Evolutionary conservation across 2,888 invertebrate genomes (phyloP), one percentile per base, ranked within the genome.

Genomic region (Nezara viridula): DNA sequence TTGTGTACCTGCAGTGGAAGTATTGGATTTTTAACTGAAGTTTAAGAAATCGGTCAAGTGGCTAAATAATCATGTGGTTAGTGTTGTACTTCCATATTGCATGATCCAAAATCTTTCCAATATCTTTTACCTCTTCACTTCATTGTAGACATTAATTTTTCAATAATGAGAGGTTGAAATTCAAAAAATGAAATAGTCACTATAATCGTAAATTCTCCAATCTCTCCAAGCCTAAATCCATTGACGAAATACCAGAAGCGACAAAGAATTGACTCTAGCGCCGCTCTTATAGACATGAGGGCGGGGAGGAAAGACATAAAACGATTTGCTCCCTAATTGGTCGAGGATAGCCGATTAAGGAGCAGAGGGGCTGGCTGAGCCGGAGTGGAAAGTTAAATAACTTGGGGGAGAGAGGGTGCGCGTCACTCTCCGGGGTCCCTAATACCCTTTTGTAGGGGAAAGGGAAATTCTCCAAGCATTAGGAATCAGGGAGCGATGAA

Each of bases 311-410:
- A n/a, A 81, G 44, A 44, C 40, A 81, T 81, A 81, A 81, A 81
- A 47, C 81, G 81, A 81, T 81, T 81, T 81, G 81, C 81, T 81
- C 81, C 81, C 81, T 81, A 81, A 81, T 81, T 81, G 81, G 44
- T 47, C 81, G 81, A 81, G 81, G 81, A 81, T 81, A 81, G 81
- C 81, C 81, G 81, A 81, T 81, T 81, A 81, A 44, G 81, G 44
- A 44, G 81, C 81, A 16, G 81, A 47, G 44, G 81, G 81, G 44
- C 4, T 24, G 44, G 81, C 44, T 44, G 81, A 44, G 81, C 81
- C 81, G 14, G 24, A 24, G 44, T 81, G 44, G 44, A 81, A 81
- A 81, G 81, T 81, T 81, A 81, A 81, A 81, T 81, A 44, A 81
- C 81, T 81, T 81, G 44, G 44, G n/a, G 77, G 77, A 32, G 52